Evolutionary conservation across 2,797 vertebrate genomes (phyloP).

Genomic region (Lepus townsendii): DNA sequence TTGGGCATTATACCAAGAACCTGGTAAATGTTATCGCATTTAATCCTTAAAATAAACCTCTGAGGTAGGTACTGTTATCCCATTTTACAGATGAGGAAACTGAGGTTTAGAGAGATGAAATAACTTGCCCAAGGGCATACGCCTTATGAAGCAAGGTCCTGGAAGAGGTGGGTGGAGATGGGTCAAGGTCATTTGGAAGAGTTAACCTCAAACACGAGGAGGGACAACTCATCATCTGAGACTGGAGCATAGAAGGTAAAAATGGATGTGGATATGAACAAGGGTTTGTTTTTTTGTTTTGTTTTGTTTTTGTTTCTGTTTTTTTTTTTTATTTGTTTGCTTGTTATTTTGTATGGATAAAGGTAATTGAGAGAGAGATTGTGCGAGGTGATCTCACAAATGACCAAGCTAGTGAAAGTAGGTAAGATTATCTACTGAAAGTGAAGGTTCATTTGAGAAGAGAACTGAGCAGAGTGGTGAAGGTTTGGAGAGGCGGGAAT

Average conservation of each 20-base stretch:
- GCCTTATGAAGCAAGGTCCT: constrained; percentile 65
- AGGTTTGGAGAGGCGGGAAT: neutral
- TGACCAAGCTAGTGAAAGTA: neutral
- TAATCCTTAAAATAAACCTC: constrained; percentile 65
- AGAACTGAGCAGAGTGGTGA: neutral
- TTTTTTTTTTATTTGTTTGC: neutral
- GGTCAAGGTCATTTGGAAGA: constrained; percentile 74
- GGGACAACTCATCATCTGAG: constrained; percentile 68
- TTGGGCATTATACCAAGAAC: constrained; percentile 62
- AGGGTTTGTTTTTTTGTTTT: neutral
- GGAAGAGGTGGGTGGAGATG: constrained; percentile 75
- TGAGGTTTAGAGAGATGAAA: constrained; percentile 78
- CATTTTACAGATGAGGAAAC: constrained; percentile 74
- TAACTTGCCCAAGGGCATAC: constrained; percentile 71
- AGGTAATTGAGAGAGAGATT: constrained; percentile 38
- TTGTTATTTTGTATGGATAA: neutral
- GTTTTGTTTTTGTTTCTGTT: neutral
- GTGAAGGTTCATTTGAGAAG: neutral
- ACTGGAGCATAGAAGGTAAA: constrained; percentile 73
- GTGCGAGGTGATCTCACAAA: neutral
- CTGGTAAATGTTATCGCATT: constrained; percentile 61
- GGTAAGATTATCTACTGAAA: neutral
- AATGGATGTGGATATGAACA: constrained; percentile 20
- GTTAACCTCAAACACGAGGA: constrained; percentile 71
- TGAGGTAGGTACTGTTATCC: constrained; percentile 64